Conservation (phyloP, 1,140 invertebrate species). For the Sminthurides bifidus region DNA sequence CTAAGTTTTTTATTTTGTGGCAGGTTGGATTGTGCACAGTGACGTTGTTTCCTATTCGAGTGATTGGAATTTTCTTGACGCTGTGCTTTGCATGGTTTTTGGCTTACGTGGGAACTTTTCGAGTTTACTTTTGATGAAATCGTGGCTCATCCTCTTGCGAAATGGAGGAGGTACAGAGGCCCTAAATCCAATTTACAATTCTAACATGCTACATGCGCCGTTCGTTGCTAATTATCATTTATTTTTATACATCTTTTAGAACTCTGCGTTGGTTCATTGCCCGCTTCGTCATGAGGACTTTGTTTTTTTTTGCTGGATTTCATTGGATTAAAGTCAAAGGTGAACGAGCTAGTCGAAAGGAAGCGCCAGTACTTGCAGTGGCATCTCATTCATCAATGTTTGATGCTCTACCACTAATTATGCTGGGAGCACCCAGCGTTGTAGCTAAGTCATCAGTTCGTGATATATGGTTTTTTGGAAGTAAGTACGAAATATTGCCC, state of each 20-base stretch:
- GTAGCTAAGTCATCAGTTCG: conserved; percentile 73
- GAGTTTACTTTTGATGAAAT: conserved; percentile 61
- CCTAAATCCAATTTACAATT: too few species aligned
- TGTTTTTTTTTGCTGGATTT: conserved; percentile 70
- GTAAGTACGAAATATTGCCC: conserved; percentile 44
- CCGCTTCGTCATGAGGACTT: conserved; percentile 53
- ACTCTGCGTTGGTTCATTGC: conserved; percentile 45
- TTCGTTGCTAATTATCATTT: too few species aligned
- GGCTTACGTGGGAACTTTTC: conserved; percentile 62
- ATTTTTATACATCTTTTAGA: conserved; percentile 36
- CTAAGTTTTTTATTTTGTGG: conserved; percentile 36
- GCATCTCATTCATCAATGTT: conserved; percentile 85
- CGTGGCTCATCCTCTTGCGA: conserved; percentile 54
- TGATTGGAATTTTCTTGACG: conserved; percentile 57
- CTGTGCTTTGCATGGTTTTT: conserved; percentile 68
- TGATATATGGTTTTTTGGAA: conserved; percentile 71
- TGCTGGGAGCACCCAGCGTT: conserved; percentile 67
- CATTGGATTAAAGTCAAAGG: conserved; percentile 59
- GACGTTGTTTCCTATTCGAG: conserved; percentile 59
- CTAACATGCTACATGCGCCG: too few species aligned
- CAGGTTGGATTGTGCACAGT: conserved; percentile 70
- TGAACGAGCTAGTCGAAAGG: conserved; percentile 47
- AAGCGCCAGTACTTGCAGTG: conserved; percentile 73
- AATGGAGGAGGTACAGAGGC: conserved; percentile 64
- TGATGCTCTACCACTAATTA: conserved; percentile 69